These are phyloP conservation scores for Drosophila kambysellisi DNA, from an alignment of 2,888 invertebrate genomes.

Conservation along the genomic window DNA sequence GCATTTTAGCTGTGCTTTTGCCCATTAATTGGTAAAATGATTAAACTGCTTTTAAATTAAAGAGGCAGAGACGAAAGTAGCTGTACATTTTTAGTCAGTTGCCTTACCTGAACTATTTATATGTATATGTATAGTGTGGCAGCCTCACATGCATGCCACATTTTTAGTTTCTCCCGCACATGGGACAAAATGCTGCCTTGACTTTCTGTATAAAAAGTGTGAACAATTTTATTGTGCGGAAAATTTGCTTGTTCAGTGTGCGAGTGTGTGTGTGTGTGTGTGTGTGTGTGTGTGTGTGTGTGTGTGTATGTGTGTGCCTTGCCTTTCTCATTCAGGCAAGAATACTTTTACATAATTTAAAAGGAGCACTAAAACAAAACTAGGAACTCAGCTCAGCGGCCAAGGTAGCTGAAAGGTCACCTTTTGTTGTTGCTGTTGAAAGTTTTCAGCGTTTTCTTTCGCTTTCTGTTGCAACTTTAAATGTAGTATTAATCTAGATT, in stretches of 20 bases:
- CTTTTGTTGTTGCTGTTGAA: constrained; percentile 19
- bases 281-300: not conserved
- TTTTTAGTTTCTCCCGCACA: constrained; percentile 22
- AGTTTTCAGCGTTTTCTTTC: constrained; percentile 18
- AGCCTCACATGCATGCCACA: constrained; percentile 14
- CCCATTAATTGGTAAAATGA: constrained; percentile 20
- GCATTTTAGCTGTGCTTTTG: constrained; percentile 37
- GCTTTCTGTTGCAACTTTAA: constrained; percentile 7
- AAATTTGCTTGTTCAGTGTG: constrained; percentile 55
- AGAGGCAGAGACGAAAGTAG: constrained; percentile 1
- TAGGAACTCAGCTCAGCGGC: constrained; percentile 34
- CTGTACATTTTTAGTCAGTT: constrained; percentile 4
- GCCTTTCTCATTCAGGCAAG: constrained; percentile 38
- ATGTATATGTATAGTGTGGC: constrained; percentile 1
- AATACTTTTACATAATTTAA: constrained; percentile 69
- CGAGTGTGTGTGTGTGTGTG: constrained; percentile 10
- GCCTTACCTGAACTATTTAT: not conserved
- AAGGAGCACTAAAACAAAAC: constrained; percentile 6
- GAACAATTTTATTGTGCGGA: constrained; percentile 76
- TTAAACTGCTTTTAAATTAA: constrained; percentile 37
- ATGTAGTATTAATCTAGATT: not conserved
- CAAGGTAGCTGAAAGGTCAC: constrained; percentile 49
- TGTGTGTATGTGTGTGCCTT: constrained; percentile 1
- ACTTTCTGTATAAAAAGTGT: constrained; percentile 63
- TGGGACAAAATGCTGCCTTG: constrained; percentile 8